These are phyloP conservation scores for Xylocopa sonorina DNA, from an alignment of 1,140 invertebrate species.

Conservation along the genomic window DNA sequence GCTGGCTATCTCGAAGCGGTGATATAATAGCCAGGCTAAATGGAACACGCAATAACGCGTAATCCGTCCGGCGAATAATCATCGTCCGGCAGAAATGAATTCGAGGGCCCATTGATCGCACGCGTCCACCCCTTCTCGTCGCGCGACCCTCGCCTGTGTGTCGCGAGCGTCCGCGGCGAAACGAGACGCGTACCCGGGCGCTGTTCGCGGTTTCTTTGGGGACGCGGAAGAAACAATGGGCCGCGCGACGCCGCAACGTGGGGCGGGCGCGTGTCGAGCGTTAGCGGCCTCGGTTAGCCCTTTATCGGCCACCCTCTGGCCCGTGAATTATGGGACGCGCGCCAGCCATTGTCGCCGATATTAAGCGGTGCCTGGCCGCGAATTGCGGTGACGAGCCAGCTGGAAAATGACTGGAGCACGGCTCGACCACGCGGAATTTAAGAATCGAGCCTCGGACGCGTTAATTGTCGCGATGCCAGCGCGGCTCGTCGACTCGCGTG, in stretches of 20 bases:
- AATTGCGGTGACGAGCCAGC: slow-evolving; percentile 29
- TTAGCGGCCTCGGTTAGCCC: slow-evolving; percentile 60
- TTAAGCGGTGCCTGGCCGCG: slow-evolving; percentile 53
- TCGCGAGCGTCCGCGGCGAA: slow-evolving; percentile 28
- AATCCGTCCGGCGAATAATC: slow-evolving; percentile 1
- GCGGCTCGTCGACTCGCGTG: slow-evolving; percentile 55
- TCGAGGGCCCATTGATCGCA: slow-evolving; percentile 19
- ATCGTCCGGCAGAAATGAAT: slow-evolving; percentile 7
- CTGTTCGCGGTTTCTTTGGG: slow-evolving; percentile 34
- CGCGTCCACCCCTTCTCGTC: neutral
- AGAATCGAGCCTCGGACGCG: slow-evolving; percentile 12
- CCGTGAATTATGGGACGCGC: slow-evolving; percentile 62
- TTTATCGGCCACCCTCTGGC: slow-evolving; percentile 57
- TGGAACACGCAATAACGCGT: slow-evolving; percentile 38
- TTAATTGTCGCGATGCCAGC: slow-evolving; percentile 27
- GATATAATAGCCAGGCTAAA: slow-evolving; percentile 38
- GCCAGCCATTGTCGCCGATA: slow-evolving; percentile 59
- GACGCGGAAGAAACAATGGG: slow-evolving; percentile 62
- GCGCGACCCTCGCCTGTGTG: neutral
- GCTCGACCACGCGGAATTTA: slow-evolving; percentile 42
- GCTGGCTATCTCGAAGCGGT: slow-evolving; percentile 23
- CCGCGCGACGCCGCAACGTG: slow-evolving; percentile 43
- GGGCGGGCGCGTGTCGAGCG: slow-evolving; percentile 60
- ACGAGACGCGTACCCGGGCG: slow-evolving; percentile 12
- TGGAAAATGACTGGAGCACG: slow-evolving; percentile 41